Percentiles rank a stretch among this genome's conserved stretches.
Conservation (phyloP, 2,113 vertebrate species). For the Malurus alboscapulatus region DNA sequence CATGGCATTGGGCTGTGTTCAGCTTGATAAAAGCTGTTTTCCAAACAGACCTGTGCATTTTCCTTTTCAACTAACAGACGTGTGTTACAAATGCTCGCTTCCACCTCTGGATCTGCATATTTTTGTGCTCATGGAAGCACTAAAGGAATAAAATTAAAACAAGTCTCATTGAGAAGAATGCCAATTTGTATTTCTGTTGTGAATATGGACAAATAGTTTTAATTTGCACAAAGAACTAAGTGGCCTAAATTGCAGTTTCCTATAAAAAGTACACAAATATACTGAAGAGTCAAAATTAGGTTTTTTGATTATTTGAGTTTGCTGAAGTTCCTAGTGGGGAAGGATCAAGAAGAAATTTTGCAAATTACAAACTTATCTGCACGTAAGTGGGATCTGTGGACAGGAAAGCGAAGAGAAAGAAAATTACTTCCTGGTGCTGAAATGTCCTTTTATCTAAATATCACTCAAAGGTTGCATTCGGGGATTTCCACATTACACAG, state of each 20-base stretch:
- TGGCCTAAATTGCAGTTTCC: slow-evolving; percentile 47
- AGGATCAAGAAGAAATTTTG: background rate
- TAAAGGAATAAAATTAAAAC: slow-evolving; percentile 39
- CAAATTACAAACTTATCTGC: background rate
- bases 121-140: background rate
- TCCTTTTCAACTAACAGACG: accelerated
- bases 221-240: background rate
- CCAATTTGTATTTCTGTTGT: background rate
- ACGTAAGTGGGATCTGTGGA: background rate
- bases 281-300: background rate
- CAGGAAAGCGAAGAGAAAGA: background rate
- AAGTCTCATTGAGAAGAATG: background rate
- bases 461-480: background rate
- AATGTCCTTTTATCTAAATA: background rate
- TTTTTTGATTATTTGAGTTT: slow-evolving; percentile 17
- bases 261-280: slow-evolving; percentile 49
- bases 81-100: background rate
- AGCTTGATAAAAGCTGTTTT: background rate
- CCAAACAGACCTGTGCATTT: background rate
- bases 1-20: background rate
- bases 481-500: background rate
- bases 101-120: background rate
- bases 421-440: background rate
- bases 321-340: background rate
- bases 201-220: slow-evolving; percentile 11